Conservation (phyloP, 2,113 vertebrate species). For the Mus musculus region DNA sequence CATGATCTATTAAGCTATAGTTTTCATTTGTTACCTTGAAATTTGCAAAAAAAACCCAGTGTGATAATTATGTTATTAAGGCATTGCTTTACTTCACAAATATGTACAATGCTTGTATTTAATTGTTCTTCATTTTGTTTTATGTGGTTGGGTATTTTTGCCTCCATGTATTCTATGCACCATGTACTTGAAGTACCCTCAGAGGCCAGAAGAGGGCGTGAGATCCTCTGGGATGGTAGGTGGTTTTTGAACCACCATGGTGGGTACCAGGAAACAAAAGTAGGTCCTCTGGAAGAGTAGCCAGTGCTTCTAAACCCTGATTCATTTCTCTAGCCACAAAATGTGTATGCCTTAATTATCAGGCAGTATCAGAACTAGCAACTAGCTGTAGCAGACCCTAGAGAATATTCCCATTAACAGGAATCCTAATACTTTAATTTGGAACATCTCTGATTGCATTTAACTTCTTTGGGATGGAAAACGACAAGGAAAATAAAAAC, state of each 20-base stretch:
- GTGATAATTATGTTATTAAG: neutral
- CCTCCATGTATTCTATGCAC: neutral
- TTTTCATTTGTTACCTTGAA: too few relatives aligned
- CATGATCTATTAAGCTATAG: too few relatives aligned
- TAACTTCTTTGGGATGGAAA: neutral
- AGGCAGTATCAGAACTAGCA: neutral
- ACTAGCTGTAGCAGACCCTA: neutral
- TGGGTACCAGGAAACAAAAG: neutral
- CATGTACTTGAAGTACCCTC: neutral
- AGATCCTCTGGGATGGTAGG: neutral
- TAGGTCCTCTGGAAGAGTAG: neutral
- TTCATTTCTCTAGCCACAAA: neutral
- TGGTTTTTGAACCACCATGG: neutral
- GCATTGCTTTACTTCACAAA: neutral
- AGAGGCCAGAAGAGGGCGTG: neutral
- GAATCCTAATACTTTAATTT: neutral
- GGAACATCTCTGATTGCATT: neutral
- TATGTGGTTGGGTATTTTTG: neutral
- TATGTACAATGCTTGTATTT: neutral
- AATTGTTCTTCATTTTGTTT: neutral
- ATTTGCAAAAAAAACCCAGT: too few relatives aligned
- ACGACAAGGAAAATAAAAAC: neutral
- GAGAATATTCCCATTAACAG: neutral
- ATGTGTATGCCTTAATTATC: neutral
- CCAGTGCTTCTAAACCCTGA: neutral